Evolutionary conservation across 2,113 vertebrate genomes (phyloP).

Genomic region (Hippocampus mohnikei): DNA sequence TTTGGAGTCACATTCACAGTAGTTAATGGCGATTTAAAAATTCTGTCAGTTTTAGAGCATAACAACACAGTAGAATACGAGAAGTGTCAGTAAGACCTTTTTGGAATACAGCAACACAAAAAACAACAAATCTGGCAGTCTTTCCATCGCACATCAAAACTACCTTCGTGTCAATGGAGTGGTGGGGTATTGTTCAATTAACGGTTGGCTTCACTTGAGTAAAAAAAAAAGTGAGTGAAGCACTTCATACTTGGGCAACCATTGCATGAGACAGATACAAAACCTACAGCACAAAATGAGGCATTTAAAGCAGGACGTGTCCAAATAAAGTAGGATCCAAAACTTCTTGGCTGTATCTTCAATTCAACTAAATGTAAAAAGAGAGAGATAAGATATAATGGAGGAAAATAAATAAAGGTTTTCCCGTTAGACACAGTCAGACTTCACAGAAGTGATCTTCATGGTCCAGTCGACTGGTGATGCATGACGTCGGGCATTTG

Average conservation of each 20-base stretch:
- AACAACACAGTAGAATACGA: not conserved
- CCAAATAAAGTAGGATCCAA: constrained; percentile 13
- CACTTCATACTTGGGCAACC: not conserved
- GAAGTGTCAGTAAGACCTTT: not conserved
- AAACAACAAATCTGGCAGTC: not conserved
- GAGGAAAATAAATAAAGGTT: not conserved
- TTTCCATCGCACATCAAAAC: too few relatives aligned
- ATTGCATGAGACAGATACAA: not conserved
- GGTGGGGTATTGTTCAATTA: too few relatives aligned
- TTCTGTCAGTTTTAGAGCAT: not conserved
- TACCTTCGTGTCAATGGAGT: too few relatives aligned
- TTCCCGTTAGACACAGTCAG: not conserved
- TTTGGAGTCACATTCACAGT: constrained; percentile 3
- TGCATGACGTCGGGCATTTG: not conserved
- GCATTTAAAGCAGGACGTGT: not conserved
- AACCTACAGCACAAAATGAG: not conserved
- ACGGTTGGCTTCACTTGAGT: not conserved
- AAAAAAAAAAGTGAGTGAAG: not conserved
- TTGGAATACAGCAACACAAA: not conserved
- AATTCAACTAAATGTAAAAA: not conserved
- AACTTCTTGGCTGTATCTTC: not conserved
- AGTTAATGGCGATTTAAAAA: not conserved
- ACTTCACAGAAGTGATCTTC: not conserved
- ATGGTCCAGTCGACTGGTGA: not conserved
- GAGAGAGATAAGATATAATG: not conserved